phyloP scores from a whole-genome alignment of 2,888 invertebrate species.

The Sarcophaga subvicina region DNA sequence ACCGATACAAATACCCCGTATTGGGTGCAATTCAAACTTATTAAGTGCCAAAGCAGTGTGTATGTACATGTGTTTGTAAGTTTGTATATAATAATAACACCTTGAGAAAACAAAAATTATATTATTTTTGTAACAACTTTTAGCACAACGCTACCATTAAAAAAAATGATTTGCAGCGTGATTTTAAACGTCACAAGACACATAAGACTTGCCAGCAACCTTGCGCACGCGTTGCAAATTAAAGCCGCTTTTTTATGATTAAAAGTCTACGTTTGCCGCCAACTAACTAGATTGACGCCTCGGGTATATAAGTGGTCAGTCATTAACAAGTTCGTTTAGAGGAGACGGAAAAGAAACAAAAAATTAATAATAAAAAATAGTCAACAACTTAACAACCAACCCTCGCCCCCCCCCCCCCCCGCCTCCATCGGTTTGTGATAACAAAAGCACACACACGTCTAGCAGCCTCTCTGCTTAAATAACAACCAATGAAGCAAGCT shows the following conservation, averaged over 20 bases:
- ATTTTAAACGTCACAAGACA: constrained; percentile 35
- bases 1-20: neutral
- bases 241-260: constrained; percentile 49
- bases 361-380: constrained; percentile 36
- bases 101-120: constrained; percentile 37
- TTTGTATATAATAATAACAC: constrained; percentile 31
- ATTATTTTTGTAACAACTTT: neutral
- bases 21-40: neutral
- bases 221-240: constrained; percentile 67
- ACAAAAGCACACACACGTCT: too few relatives aligned
- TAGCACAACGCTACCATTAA: neutral
- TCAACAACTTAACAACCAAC: constrained; percentile 20
- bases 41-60: neutral
- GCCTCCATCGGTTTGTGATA: too few relatives aligned
- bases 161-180: constrained; percentile 20
- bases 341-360: constrained; percentile 18
- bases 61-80: too few relatives aligned
- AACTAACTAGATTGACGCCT: constrained; percentile 63
- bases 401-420: too few relatives aligned
- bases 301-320: constrained; percentile 20
- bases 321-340: constrained; percentile 44
- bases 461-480: too few relatives aligned
- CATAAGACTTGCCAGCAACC: constrained; percentile 39
- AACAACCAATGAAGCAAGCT: too few relatives aligned
- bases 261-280: constrained; percentile 64